These are phyloP conservation scores for Anticlea derivata DNA, from an alignment of 2,888 invertebrate genomes.

Conservation along the genomic window DNA sequence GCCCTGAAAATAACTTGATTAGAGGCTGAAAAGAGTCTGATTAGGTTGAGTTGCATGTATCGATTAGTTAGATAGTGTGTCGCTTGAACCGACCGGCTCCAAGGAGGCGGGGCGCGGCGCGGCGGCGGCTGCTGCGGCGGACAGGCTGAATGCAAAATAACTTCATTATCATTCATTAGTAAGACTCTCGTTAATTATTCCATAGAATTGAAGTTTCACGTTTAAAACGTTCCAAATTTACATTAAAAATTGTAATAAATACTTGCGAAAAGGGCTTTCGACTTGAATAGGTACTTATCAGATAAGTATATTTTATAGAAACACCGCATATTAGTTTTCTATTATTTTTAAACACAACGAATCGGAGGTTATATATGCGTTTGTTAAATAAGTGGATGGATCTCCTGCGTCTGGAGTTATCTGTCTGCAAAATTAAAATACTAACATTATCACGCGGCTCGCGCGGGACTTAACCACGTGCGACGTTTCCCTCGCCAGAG, in stretches of 20 bases:
- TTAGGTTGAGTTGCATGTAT: too few relatives aligned
- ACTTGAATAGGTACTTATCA: background rate
- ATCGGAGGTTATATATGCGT: background rate
- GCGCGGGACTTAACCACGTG: background rate
- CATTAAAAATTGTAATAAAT: background rate
- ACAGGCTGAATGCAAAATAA: slow-evolving; percentile 6
- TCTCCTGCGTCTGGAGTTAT: slow-evolving; percentile 6
- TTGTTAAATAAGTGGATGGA: background rate
- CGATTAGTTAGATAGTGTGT: slow-evolving; percentile 8
- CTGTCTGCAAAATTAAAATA: slow-evolving; percentile 20
- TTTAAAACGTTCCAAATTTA: slow-evolving; percentile 18
- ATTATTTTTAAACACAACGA: too few relatives aligned
- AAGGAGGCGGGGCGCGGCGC: slow-evolving; percentile 3
- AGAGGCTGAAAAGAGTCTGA: slow-evolving; percentile 66
- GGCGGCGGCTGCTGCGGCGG: background rate
- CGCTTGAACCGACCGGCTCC: background rate
- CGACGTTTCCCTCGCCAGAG: too few relatives aligned
- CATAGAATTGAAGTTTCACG: slow-evolving; percentile 21
- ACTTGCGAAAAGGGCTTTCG: background rate
- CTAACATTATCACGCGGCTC: background rate
- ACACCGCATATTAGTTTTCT: too few relatives aligned
- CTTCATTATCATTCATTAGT: background rate
- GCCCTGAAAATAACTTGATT: slow-evolving; percentile 73
- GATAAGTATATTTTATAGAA: too few relatives aligned
- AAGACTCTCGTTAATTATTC: background rate